Base-by-base conservation (phyloP, 2,888 invertebrate genomes). In the Aricia artaxerxes region DNA sequence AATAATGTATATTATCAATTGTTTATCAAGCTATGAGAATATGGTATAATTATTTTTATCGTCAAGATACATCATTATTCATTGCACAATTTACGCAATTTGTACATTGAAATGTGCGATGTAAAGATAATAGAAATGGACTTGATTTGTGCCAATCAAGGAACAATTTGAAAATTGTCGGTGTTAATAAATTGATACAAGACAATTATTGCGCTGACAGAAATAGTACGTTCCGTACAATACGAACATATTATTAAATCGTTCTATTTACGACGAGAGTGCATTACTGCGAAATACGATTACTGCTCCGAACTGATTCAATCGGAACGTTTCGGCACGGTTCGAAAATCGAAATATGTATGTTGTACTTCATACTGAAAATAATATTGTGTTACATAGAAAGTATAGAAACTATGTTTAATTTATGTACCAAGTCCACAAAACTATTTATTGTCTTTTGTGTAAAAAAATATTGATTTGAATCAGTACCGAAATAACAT, bases 91-190 rank as follows among this genome's bases (percentile, higher is more conserved):
- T 35, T 35, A 38, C 16, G 16, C 35, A 11, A 35, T 16, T 69
- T 38, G 13, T 38, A 38, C 69, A 13, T 69, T 69, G 69, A 69
- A 69, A 69, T 69, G 31, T 35, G 69, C 69, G 69, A 69, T 69
- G 69, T 69, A 13, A 35, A 69, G 69, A 69, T 69, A 69, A 69
- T 69, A 69, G 69, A 69, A 69, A 69, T 69, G 69, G 24, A 16
- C 40, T 44, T 44, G 76, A 57, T 35, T 76, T 57, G 76, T 57
- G 53, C 76, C 76, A 76, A 76, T 76, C 49, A 76, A 76, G 76
- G 53, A 76, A 76, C 76, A 53, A 76, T 76, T 53, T 76, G 76
- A 76, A 76, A 76, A 76, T 76, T 53, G 76, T 57, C 76, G 2
- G 76, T 35, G 53, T 76, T 57, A 57, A 76, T 53, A 76, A 76